Base-by-base conservation (phyloP, 1,140 invertebrate genomes). In the Brachionus rubens region DNA sequence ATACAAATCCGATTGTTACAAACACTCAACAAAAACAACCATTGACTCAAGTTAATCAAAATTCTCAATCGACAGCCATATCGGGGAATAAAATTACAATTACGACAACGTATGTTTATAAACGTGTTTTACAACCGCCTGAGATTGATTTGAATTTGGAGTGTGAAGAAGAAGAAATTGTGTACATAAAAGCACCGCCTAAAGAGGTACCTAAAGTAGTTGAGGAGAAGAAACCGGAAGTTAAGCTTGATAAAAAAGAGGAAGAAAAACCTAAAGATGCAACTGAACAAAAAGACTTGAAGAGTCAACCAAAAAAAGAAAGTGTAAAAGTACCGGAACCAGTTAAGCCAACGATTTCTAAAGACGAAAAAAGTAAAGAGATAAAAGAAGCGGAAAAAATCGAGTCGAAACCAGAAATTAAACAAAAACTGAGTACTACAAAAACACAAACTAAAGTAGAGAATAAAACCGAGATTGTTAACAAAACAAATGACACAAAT, bases 61-160 rank as follows among this genome's bases (percentile, higher is more conserved):
- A 41, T 41, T 65, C 59, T 7, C 43, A 46, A 46, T 14, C n/a
- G 9, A 65, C 59, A n/a, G 4, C 59, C n/a, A 65, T 36, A 54
- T 40, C 30, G 1, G 68, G 68, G 19, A 50, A 54, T 41, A 65
- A 65, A 28, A 48, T 72, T 7, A 72, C 68, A 16, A 54, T 72
- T 21, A 72, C 68, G 2, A 72, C 68, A 3, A 72, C 68, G 9
- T 72, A 72, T 72, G 68, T 72, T 26, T 72, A 72, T 19, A 72
- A 72, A 16, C 12, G 68, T 3, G 50, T 72, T 24, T 19, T 36
- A 50, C 68, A 72, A 46, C 28, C 30, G 19, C 68, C 68, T 30
- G 68, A 72, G 28, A 72, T 72, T 14, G 68, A 72, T 50, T 41
- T 72, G 21, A 40, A 72, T 12, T 21, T 72, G 12, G 68, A 72